Conservation (phyloP, 2,888 invertebrate species). For the Ormyrus labotus region DNA sequence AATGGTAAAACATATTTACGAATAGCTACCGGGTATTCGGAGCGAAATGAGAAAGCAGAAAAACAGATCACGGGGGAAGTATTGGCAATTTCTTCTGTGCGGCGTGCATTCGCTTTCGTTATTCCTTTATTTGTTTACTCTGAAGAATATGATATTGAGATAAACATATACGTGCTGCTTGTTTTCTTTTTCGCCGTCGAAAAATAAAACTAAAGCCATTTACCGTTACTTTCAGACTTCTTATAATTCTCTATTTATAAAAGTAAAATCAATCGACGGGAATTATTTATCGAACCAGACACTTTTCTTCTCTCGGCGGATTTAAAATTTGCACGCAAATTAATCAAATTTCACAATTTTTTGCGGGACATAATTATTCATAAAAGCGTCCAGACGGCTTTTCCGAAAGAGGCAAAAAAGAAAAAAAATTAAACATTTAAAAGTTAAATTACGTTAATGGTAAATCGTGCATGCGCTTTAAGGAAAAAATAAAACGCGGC, state of each 20-base stretch:
- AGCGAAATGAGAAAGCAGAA: constrained; percentile 50
- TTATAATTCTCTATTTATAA: too few species aligned
- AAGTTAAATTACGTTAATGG: not conserved
- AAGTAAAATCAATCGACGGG: too few species aligned
- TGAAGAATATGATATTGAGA: constrained; percentile 19
- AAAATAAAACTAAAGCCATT: too few species aligned
- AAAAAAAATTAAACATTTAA: too few species aligned
- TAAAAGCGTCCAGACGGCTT: too few species aligned
- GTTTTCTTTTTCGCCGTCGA: not conserved
- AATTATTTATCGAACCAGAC: too few species aligned
- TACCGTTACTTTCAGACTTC: too few species aligned
- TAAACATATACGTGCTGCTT: not conserved
- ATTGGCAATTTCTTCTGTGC: constrained; percentile 48
- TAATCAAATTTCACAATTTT: too few species aligned
- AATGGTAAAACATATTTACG: constrained; percentile 45
- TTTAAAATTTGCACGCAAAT: too few species aligned
- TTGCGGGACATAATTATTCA: too few species aligned
- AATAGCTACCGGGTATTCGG: constrained; percentile 15
- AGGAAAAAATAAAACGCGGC: not conserved
- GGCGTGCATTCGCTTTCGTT: constrained; percentile 25
- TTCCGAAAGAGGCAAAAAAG: too few species aligned
- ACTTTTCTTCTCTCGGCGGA: too few species aligned
- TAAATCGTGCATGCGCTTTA: not conserved
- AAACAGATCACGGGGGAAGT: constrained; percentile 41
- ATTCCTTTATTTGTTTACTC: constrained; percentile 44